Percentiles rank a stretch among this genome's conserved stretches.
Evolutionary conservation across 2,797 vertebrate genomes (phyloP).

Genomic region (Syngnathus acus): DNA sequence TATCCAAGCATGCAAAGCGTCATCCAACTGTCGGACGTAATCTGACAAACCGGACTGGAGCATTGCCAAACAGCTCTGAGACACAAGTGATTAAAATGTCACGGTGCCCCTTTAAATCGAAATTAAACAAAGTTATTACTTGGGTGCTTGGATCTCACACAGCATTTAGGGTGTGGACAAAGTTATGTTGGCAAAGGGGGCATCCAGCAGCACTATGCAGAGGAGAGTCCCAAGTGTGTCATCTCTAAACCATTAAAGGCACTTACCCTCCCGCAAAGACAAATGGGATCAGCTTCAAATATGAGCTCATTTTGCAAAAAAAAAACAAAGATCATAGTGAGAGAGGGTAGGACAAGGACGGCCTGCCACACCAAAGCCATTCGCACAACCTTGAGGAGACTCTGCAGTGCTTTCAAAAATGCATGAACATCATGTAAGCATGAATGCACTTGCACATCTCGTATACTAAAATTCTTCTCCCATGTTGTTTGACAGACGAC

Average conservation of each 20-base stretch:
- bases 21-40: conserved; percentile 31
- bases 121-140: conserved; percentile 46
- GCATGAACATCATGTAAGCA: conserved; percentile 7
- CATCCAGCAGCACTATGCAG: neutral
- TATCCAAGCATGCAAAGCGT: conserved; percentile 6
- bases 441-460: neutral
- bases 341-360: neutral
- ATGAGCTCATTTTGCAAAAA: conserved; percentile 18
- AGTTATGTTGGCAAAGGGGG: neutral
- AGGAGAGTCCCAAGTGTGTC: conserved; percentile 8
- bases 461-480: neutral
- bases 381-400: conserved; percentile 45
- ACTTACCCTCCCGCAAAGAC: conserved; percentile 4
- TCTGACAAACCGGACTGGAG: conserved; percentile 27
- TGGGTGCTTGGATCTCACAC: conserved; percentile 15
- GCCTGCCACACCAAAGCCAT: conserved; percentile 25
- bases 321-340: conserved; percentile 1
- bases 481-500: neutral
- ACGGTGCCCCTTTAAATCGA: conserved; percentile 36
- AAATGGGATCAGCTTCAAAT: conserved; percentile 5
- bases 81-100: conserved; percentile 26
- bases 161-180: neutral
- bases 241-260: conserved; percentile 9
- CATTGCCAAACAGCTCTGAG: conserved; percentile 23
- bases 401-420: conserved; percentile 19